Evolutionary conservation across 2,888 invertebrate species (phyloP).

Genomic region (Lissocephala sabroskyi): DNA sequence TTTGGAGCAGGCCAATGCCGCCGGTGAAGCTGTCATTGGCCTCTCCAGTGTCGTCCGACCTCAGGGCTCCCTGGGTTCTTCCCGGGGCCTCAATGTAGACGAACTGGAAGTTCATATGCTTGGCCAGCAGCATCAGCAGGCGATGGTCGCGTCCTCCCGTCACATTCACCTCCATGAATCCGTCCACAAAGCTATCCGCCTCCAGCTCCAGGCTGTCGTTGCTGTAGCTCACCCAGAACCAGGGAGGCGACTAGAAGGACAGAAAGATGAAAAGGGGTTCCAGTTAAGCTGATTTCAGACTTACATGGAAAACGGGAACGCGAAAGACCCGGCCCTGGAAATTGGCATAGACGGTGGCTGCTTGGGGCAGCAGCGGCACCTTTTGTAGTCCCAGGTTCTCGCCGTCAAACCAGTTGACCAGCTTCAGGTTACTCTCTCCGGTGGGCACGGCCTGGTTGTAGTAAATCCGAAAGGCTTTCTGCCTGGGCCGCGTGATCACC

Average conservation of each 20-base stretch:
- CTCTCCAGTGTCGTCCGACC: slow-evolving; percentile 72
- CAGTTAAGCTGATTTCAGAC: slow-evolving; percentile 27
- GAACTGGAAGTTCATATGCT: slow-evolving; percentile 82
- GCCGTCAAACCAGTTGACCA: slow-evolving; percentile 84
- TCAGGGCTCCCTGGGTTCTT: slow-evolving; percentile 79
- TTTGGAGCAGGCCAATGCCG: slow-evolving; percentile 81
- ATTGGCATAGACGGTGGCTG: slow-evolving; percentile 77
- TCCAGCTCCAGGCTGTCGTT: slow-evolving; percentile 69
- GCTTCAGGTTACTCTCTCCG: slow-evolving; percentile 75
- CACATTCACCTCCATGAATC: slow-evolving; percentile 71
- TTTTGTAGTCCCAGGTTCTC: slow-evolving; percentile 76
- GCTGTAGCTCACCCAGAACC: slow-evolving; percentile 81
- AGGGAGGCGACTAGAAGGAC: slow-evolving; percentile 78
- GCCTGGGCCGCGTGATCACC: slow-evolving; percentile 76
- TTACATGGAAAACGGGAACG: slow-evolving; percentile 83
- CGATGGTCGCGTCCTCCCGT: slow-evolving; percentile 83
- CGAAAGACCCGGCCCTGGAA: slow-evolving; percentile 78
- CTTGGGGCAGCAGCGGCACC: slow-evolving; percentile 78
- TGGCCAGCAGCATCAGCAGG: slow-evolving; percentile 77
- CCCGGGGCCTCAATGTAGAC: slow-evolving; percentile 83
- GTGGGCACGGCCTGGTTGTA: slow-evolving; percentile 81
- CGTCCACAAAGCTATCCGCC: slow-evolving; percentile 12
- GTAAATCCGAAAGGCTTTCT: slow-evolving; percentile 77
- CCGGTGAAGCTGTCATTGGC: slow-evolving; percentile 81
- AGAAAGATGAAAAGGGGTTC: neutral